phyloP scores from a whole-genome alignment of 2,888 invertebrate genomes.

The Adelphocoris suturalis region DNA sequence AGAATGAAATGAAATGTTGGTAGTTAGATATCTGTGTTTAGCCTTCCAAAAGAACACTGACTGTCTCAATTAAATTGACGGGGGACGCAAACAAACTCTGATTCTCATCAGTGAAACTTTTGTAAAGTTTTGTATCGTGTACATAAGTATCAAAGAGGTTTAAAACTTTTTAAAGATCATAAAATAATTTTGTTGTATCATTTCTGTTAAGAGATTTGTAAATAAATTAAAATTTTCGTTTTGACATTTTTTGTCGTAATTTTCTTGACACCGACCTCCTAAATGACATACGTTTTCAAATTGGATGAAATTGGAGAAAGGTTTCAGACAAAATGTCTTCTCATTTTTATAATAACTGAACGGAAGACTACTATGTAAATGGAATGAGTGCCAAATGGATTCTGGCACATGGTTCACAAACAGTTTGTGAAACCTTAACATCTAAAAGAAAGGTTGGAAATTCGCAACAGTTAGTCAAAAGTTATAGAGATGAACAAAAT shows the following conservation, averaged over 20 bases:
- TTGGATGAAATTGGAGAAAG: no score
- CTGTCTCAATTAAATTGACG: conserved; percentile 15
- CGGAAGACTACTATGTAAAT: no score
- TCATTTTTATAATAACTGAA: no score
- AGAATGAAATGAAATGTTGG: background rate
- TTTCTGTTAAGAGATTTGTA: conserved; percentile 45
- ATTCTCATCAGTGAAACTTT: conserved; percentile 22
- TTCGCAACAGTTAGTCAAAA: no score
- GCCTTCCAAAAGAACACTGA: conserved; percentile 54
- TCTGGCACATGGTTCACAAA: no score
- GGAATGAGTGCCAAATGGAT: no score
- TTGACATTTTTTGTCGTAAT: background rate
- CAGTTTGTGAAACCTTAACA: no score
- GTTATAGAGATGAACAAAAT: no score
- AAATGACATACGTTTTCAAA: no score
- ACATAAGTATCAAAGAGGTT: conserved; percentile 29
- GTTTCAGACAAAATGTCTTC: no score
- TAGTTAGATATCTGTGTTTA: conserved; percentile 13
- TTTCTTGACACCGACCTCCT: background rate
- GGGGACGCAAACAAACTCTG: conserved; percentile 26
- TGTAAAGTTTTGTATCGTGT: conserved; percentile 63
- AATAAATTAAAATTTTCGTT: conserved; percentile 49
- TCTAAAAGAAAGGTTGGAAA: no score
- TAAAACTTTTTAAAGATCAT: conserved; percentile 32
- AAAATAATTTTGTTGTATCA: conserved; percentile 26